A percentile compares a stretch with the other conserved stretches of the same genome.
phyloP scores from a whole-genome alignment of 2,113 vertebrate species.

The Diphyllodes magnificus region DNA sequence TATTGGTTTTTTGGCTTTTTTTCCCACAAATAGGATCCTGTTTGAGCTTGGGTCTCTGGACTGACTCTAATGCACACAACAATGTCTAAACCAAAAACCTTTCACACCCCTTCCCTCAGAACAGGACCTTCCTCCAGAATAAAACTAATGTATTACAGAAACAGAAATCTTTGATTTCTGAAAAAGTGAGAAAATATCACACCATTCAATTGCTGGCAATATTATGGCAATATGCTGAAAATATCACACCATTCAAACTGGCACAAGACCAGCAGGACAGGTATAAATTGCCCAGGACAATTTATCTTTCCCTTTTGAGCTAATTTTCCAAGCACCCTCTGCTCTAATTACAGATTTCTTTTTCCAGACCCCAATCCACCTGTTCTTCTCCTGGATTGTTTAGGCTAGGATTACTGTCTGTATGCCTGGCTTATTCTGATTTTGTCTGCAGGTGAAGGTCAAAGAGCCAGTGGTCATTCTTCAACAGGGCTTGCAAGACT shows the following conservation, averaged over 20 bases:
- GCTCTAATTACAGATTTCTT: not conserved
- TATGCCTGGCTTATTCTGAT: not conserved
- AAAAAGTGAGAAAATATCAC: not conserved
- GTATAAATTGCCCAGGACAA: not conserved
- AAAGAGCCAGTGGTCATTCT: not conserved
- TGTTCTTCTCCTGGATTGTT: not conserved
- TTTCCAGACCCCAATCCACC: not conserved
- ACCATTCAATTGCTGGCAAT: not conserved
- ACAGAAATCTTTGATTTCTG: not conserved
- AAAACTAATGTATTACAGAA: not conserved
- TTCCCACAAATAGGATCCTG: not conserved
- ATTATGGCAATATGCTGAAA: not conserved
- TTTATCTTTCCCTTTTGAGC: not conserved
- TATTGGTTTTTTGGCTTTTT: not conserved
- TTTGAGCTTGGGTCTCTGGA: not conserved
- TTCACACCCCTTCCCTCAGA: not conserved
- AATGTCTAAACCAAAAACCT: not conserved
- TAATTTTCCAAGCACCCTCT: not conserved
- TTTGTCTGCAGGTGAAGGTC: slow-evolving; percentile 26
- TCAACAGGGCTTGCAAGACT: not conserved
- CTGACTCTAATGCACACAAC: not conserved
- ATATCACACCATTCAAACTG: not conserved
- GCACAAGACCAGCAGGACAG: not conserved
- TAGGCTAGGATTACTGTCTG: not conserved
- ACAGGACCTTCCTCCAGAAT: not conserved